Base-by-base conservation (phyloP, 2,888 invertebrate species). In the Pollenia angustigena region DNA sequence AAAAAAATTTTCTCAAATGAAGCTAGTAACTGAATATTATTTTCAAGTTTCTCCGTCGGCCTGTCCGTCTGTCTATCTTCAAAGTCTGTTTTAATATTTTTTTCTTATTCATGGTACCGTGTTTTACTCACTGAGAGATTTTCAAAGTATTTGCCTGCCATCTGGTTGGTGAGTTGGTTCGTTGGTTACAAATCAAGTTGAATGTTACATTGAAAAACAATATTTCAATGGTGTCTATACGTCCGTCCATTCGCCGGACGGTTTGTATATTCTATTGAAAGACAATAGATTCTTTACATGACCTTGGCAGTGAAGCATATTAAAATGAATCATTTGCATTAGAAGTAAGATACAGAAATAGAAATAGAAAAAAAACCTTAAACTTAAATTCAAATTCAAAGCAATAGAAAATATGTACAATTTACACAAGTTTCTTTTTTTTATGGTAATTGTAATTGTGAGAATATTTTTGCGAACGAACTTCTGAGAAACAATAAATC, bases 301-400 rank as follows among this genome's bases (percentile, higher is more conserved):
- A 85, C 87, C 81, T 87, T 87, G 87, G 78, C 81, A 87, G 72
- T 85, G 80, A 81, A 84, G 84, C 87, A 81, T 84, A 87, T 78
- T 81, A 83, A 81, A 80, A 86, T 83, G 83, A 79, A 60, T 86
- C 69, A 82, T 32, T 78, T 54, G 58, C 64, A 64, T 64, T 68
- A 58, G 54, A 42, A 60, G 50, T 46, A 3, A 32, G 32, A 32
- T 32, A 6, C 32, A 32, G 32, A 46, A 62, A 62, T 18, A 14
- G 40, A 62, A 9, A n/a, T 16, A 64, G 23, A 50, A 69, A 16
- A 76, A 16, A 3, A 56, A 56, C 64, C 18, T 72, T 78, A 32
- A 50, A 44, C 44, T 76, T 52, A 40, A 81, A 60, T 40, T 62
- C 18, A 64, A 75, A 69, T 76, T 69, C 52, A 46, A 82, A 82